Evolutionary conservation across 2,797 vertebrate genomes (phyloP), one percentile per base, ranked within the genome.

Genomic region (Eupleurogrammus muticus): DNA sequence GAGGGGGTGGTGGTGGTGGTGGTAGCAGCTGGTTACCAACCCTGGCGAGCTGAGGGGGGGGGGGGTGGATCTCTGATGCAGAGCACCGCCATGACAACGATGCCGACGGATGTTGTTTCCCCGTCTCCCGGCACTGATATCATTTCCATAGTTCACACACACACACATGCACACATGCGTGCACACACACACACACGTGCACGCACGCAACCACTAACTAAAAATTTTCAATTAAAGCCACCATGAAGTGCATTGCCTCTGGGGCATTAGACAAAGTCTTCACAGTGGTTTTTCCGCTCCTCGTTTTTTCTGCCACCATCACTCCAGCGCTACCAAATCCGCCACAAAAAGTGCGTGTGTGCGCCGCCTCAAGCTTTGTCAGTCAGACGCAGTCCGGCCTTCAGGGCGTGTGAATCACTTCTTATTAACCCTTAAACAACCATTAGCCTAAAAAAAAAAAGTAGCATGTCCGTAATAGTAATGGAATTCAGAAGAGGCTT

Each of bases 221-320:
- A 96, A 96, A 93, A 95, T 96, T 97, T 97, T 97, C 96, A 97
- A 97, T 97, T 96, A 96, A 96, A 97, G 94, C 94, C 94, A 94
- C 95, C 91, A 95, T 94, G 95, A 96, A 95, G 95, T 91, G 92
- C 91, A 92, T 88, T 93, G 95, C 95, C 95, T 94, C 86, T 84
- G 94, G 95, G 93, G 69, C 69, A 66, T 79, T 48, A 62, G 94
- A 95, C 93, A 95, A 94, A 96, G 95, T 96, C 94, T 93, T 95
- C 95, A 94, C 90, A 90, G 90, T 91, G 91, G 93, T 94, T 55
- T 55, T 66, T 48, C 49, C n/a, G n/a, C n/a, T n/a, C 68, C 36
- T 48, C 5, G 8, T 51, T 42, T 93, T 89, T 91, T 71, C 92
- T 64, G 50, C 95, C 94, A 93, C 92, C 93, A 85, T 59, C 68